Evolutionary conservation across 2,113 vertebrate genomes (phyloP).

Genomic region (Phoxinus phoxinus): DNA sequence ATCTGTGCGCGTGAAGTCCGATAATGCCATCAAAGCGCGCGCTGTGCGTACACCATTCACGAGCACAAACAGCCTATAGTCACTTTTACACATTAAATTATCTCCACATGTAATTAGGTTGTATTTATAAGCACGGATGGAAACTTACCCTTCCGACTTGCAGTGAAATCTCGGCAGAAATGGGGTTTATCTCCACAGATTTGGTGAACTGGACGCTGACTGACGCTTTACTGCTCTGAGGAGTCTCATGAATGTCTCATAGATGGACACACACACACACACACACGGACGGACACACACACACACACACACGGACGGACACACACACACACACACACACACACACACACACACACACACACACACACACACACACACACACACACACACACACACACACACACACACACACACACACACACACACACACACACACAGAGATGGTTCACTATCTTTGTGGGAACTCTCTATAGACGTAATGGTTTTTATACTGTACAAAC

Average conservation of each 20-base stretch:
- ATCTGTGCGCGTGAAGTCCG: neutral
- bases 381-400: too few relatives aligned
- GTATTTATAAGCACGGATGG: neutral
- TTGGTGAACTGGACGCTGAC: conserved; percentile 13
- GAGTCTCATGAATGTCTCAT: conserved; percentile 23
- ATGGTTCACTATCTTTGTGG: too few relatives aligned
- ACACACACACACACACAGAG: too few relatives aligned
- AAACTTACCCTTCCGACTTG: conserved; percentile 21
- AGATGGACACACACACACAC: conserved; percentile 8
- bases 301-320: neutral
- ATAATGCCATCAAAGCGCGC: neutral
- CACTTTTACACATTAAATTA: neutral
- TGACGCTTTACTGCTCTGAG: neutral
- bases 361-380: too few relatives aligned
- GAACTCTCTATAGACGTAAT: too few relatives aligned
- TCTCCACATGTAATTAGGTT: neutral
- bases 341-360: too few relatives aligned
- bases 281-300: neutral
- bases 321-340: too few relatives aligned
- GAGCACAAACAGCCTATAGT: neutral
- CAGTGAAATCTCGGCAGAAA: neutral
- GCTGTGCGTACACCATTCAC: neutral
- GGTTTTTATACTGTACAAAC: too few relatives aligned
- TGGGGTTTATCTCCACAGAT: conserved; percentile 2
- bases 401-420: too few relatives aligned